Evolutionary conservation across 1,140 invertebrate species (phyloP), one percentile per base, ranked within the genome.

Genomic region (Oedothorax gibbosus): DNA sequence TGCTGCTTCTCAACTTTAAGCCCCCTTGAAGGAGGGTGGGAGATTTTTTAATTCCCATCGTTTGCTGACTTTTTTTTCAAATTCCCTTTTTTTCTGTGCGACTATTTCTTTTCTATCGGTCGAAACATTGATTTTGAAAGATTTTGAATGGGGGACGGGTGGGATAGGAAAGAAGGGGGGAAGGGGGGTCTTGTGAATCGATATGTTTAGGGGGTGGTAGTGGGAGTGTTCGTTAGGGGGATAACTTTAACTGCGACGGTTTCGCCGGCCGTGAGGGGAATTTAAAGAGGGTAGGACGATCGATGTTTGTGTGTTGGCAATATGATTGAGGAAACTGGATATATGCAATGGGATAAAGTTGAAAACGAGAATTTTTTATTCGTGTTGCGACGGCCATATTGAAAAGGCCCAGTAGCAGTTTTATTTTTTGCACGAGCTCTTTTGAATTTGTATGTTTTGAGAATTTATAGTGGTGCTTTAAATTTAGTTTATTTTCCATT

Each of bases 181-280:
- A 14, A 9, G 69, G 54, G 51, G n/a, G 14, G 51, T 71, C 21
- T 53, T 10, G 12, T 5, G 69, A 71, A 71, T 71, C 69, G 69
- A 71, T 71, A 53, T 71, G 12, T 60, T 71, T 71, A 8, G 20
- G 50, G 54, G 54, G 51, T 71, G 51, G 69, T 35, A 71, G 50
- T 71, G 49, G 69, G 66, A 10, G 57, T 71, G 69, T 71, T 71
- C 69, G 69, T 71, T 71, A 71, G 69, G n/a, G n/a, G 6, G 14
- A n/a, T n/a, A 9, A 35, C 35, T 20, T 51, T 53, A 53, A 53
- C 50, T 15, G 69, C 10, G 20, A 53, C 18, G 50, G 49, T 15
- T 51, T 71, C 20, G 69, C 69, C 35, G 54, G 50, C 54, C 51
- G 69, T 71, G 69, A 53, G 50, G 50, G 21, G 69, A 71, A 71